A percentile compares a stretch with the other conserved stretches of the same genome.
Conservation (phyloP, 37 sponge, comb jelly and placozoan species). For the Geodia barretti region DNA sequence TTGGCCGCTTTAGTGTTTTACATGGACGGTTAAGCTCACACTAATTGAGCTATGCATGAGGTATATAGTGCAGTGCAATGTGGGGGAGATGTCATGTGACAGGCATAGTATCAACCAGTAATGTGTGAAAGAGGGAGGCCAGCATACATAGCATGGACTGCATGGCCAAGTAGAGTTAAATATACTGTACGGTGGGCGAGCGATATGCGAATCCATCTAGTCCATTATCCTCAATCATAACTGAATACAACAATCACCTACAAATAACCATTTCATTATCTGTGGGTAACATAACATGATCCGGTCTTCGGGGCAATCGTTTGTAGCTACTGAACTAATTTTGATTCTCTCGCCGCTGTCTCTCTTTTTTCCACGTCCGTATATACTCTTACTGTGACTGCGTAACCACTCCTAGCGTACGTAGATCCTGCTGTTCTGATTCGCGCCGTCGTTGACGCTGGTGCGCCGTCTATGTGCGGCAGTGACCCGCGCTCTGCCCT, state of each 20-base stretch:
- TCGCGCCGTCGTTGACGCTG: not conserved
- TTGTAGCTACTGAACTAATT: not conserved
- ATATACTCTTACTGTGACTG: conserved; percentile 34
- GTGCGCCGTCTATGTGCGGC: conserved; percentile 11
- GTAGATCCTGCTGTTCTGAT: conserved; percentile 19
- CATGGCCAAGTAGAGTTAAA: not conserved
- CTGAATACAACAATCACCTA: not conserved
- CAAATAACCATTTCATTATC: not conserved
- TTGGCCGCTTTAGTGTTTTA: too few relatives aligned
- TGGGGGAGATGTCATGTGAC: not conserved
- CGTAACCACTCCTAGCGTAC: conserved; percentile 44
- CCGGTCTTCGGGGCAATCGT: not conserved
- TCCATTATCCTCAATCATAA: not conserved
- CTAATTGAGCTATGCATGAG: not conserved
- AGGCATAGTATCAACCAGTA: not conserved
- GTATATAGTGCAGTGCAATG: too few relatives aligned
- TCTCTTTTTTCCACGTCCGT: too few relatives aligned
- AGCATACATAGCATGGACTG: not conserved
- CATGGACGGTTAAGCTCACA: not conserved
- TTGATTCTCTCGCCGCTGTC: too few relatives aligned
- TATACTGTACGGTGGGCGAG: not conserved
- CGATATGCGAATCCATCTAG: not conserved
- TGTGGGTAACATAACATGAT: not conserved
- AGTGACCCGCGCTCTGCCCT: too few relatives aligned
- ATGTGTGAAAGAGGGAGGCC: not conserved